Evolutionary conservation across 2,888 invertebrate species (phyloP).

Genomic region (Cinara cedri): DNA sequence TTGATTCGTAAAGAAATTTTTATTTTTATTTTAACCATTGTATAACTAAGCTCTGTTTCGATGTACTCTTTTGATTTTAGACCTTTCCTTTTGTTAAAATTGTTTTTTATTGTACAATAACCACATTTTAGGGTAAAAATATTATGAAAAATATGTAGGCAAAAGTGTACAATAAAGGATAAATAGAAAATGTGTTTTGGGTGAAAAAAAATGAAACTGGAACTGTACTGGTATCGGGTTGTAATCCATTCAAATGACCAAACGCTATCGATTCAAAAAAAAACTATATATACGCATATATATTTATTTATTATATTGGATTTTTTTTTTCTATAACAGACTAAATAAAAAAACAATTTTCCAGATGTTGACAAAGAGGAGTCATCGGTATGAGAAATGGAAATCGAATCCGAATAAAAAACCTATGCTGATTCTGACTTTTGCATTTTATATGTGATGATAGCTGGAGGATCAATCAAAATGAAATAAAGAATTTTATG

Average conservation of each 20-base stretch:
- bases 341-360: conserved; percentile 32
- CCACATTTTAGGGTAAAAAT: conserved; percentile 5
- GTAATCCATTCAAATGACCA: conserved; percentile 49
- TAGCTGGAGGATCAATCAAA: conserved; percentile 11
- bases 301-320: background rate
- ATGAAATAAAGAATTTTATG: conserved; percentile 16
- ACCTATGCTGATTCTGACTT: conserved; percentile 47
- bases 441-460: conserved; percentile 26
- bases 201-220: conserved; percentile 10
- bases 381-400: conserved; percentile 35
- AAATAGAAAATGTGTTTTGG: conserved; percentile 31
- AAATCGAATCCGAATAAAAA: conserved; percentile 43
- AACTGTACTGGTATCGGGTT: conserved; percentile 15
- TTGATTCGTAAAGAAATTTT: background rate
- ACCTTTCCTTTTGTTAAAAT: background rate
- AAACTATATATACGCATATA: too few species aligned
- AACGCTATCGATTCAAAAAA: conserved; percentile 24
- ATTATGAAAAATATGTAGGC: conserved; percentile 29
- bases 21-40: background rate
- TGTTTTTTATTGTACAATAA: conserved; percentile 6
- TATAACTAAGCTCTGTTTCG: background rate
- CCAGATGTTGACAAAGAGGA: conserved; percentile 45
- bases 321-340: conserved; percentile 28
- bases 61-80: conserved; percentile 5
- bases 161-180: conserved; percentile 33